Conservation (phyloP, 2,113 vertebrate genomes). For the Perca flavescens region DNA sequence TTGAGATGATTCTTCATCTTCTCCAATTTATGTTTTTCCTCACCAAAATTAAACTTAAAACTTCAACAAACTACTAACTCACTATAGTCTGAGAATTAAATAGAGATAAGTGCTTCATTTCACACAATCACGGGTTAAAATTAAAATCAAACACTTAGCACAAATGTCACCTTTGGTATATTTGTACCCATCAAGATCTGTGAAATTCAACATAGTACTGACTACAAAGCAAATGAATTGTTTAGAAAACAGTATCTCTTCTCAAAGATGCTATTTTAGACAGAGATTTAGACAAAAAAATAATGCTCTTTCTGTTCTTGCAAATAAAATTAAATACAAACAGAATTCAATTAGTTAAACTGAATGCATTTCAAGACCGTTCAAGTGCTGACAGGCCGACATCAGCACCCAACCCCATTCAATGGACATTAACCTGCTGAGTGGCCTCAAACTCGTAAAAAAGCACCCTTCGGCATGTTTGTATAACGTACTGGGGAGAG, state of each 20-base stretch:
- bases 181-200: neutral
- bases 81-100: neutral
- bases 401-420: conserved; percentile 29
- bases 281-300: neutral
- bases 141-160: neutral
- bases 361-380: conserved; percentile 15
- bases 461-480: too few relatives aligned
- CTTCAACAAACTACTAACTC: neutral
- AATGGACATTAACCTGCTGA: conserved; percentile 20
- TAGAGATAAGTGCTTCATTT: neutral
- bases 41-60: neutral
- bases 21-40: neutral
- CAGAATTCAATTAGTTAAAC: conserved; percentile 14
- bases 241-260: neutral
- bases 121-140: neutral
- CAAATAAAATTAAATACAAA: conserved; percentile 4
- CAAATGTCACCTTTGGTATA: neutral
- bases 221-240: neutral
- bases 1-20: neutral
- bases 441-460: too few relatives aligned
- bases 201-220: neutral
- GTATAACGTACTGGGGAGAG: too few relatives aligned
- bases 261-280: neutral
- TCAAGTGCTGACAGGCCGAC: conserved; percentile 14
- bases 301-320: neutral